These are phyloP conservation scores for Caranx ignobilis DNA, from an alignment of 2,113 vertebrate genomes.

Conservation along the genomic window DNA sequence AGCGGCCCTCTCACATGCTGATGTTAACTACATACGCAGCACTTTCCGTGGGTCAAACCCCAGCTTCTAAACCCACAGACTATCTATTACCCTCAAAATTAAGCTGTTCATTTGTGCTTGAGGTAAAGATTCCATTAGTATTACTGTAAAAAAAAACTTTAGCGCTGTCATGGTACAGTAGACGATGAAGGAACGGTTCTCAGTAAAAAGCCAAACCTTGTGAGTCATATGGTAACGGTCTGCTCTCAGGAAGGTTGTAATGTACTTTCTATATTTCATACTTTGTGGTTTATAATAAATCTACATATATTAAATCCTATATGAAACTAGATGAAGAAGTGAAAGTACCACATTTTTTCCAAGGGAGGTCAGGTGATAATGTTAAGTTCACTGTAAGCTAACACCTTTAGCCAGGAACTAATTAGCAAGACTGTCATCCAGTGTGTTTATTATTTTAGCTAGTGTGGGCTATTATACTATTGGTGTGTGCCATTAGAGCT, in stretches of 20 bases:
- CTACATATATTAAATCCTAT: not conserved
- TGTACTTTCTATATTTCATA: not conserved
- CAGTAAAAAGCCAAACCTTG: conserved; percentile 10
- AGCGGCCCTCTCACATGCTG: conserved; percentile 57
- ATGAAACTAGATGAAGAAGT: not conserved
- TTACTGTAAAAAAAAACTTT: conserved; percentile 36
- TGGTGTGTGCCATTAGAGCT: too few species aligned
- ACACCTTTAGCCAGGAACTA: too few species aligned
- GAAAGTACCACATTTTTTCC: not conserved
- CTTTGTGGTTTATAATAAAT: not conserved
- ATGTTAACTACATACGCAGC: conserved; percentile 65
- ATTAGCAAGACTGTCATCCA: too few species aligned
- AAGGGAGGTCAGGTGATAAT: not conserved
- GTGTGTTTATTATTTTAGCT: too few species aligned
- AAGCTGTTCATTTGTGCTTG: conserved; percentile 59
- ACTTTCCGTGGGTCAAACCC: conserved; percentile 67
- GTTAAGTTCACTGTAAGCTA: too few species aligned
- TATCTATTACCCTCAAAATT: conserved; percentile 45
- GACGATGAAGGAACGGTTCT: conserved; percentile 15
- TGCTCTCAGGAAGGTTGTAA: not conserved
- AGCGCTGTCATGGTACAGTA: conserved; percentile 58
- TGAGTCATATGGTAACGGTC: conserved; percentile 7
- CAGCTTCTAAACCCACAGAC: conserved; percentile 61
- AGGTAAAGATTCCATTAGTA: conserved; percentile 51
- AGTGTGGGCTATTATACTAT: too few species aligned